Base-by-base conservation (phyloP, 2,113 vertebrate species). In the Melanocharis versteri region DNA sequence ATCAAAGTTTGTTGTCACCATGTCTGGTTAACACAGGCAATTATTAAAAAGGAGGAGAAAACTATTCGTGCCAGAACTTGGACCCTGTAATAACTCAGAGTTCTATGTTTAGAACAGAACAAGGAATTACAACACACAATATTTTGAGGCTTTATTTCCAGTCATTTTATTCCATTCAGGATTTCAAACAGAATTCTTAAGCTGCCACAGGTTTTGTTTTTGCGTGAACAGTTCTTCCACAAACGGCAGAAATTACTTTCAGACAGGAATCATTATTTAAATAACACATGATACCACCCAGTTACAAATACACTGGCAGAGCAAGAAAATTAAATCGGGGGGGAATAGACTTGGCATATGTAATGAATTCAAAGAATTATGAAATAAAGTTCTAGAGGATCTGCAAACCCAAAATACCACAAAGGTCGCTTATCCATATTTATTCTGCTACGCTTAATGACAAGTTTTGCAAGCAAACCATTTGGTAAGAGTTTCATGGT, bases 161-260 rank as follows among this genome's bases (percentile, higher is more conserved):
- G 79, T 93, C 47, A 40, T 64, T 94, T 96, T 93, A 94, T 96
- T 97, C 93, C 90, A 89, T 90, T 93, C 85, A 93, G 90, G 76
- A 94, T 94, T 94, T 97, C 94, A 94, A 94, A 73, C 19, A 90
- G 66, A 95, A 94, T 94, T 86, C 70, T 68, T 94, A 85, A 90
- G 51, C 54, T 94, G 71, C 82, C 85, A 65, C 66, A 73, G 79
- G 79, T 95, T 93, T 93, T 97, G 88, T 58, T 93, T 97, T 89
- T 69, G 68, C 45, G 61, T 89, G 89, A 83, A 58, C 81, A 82
- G 80, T 83, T 88, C 84, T 94, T 94, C 91, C 83, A 94, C 75
- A 89, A 96, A 91, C 72, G 73, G 44, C n/a, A 95, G 60, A 73
- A 95, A 97, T 92, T 90, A 89, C 90, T 96, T 97, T 92, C 90